These are phyloP conservation scores for Andrena trimmerana DNA, from an alignment of 2,888 invertebrate species.

Conservation along the genomic window DNA sequence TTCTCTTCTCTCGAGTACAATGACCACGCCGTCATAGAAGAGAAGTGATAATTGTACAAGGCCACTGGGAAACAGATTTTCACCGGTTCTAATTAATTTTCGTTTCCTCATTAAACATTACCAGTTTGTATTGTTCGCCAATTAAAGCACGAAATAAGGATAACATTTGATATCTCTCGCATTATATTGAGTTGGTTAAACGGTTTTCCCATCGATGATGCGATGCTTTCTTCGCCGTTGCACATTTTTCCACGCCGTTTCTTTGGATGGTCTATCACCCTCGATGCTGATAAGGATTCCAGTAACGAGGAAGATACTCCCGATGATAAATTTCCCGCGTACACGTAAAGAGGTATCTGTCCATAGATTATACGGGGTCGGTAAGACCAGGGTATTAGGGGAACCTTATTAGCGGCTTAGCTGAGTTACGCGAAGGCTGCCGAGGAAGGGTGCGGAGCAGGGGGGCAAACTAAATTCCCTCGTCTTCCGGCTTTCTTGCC, in stretches of 20 bases:
- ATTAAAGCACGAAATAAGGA: neutral
- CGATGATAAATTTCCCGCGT: slow-evolving; percentile 56
- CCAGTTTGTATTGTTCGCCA: no score
- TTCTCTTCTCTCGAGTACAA: neutral
- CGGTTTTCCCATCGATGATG: neutral
- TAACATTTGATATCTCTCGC: neutral
- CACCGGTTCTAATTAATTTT: no score
- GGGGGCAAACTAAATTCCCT: slow-evolving; percentile 69
- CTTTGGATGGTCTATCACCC: slow-evolving; percentile 27
- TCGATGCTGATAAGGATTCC: slow-evolving; percentile 51
- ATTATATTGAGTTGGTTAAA: neutral
- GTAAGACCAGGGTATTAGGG: slow-evolving; percentile 72
- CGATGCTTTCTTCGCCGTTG: slow-evolving; percentile 8
- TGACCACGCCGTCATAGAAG: no score
- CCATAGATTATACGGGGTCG: slow-evolving; percentile 66
- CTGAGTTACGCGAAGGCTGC: slow-evolving; percentile 61
- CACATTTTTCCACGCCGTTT: slow-evolving; percentile 27
- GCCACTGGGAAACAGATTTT: no score
- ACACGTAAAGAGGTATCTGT: slow-evolving; percentile 56
- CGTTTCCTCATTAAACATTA: no score
- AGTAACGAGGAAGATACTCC: slow-evolving; percentile 58
- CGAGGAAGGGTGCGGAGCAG: neutral
- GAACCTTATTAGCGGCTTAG: slow-evolving; percentile 76
- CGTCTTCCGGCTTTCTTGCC: slow-evolving; percentile 63
- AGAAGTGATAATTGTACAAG: no score